Evolutionary conservation across 1,140 invertebrate genomes (phyloP).

Genomic region (Chironomus tepperi): DNA sequence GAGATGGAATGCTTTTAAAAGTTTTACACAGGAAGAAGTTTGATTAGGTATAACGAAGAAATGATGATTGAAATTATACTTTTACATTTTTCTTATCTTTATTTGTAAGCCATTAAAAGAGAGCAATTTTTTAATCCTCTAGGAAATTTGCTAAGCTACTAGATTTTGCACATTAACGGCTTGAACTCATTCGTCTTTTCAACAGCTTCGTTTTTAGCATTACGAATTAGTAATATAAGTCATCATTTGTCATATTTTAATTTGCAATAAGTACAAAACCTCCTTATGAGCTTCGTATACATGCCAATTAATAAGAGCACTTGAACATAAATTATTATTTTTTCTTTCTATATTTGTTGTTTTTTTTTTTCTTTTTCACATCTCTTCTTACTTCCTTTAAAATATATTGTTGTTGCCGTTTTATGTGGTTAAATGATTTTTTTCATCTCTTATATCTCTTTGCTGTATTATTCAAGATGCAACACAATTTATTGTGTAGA

Average conservation of each 20-base stretch:
- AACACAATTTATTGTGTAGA: not conserved
- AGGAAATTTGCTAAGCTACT: too few species aligned
- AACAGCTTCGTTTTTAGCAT: not conserved
- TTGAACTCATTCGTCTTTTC: conserved; percentile 7
- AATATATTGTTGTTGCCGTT: not conserved
- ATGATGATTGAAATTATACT: too few species aligned
- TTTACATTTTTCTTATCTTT: too few species aligned
- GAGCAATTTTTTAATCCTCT: too few species aligned
- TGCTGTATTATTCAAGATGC: not conserved
- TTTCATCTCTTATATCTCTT: not conserved
- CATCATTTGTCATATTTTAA: conserved; percentile 22
- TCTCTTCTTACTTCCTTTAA: not conserved
- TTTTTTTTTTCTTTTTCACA: not conserved
- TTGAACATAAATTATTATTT: conserved; percentile 19
- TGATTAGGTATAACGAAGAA: too few species aligned
- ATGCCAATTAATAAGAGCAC: conserved; percentile 20
- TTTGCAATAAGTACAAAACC: conserved; percentile 1
- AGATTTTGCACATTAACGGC: not conserved
- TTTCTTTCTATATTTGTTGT: not conserved
- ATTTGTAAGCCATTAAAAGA: too few species aligned
- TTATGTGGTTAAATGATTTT: not conserved
- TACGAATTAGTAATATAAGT: conserved; percentile 24
- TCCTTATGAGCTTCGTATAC: not conserved
- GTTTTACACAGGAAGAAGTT: too few species aligned
- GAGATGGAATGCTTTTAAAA: too few species aligned